Evolutionary conservation across 2,888 invertebrate species (phyloP).

Genomic region (Yponomeuta plumbellus): DNA sequence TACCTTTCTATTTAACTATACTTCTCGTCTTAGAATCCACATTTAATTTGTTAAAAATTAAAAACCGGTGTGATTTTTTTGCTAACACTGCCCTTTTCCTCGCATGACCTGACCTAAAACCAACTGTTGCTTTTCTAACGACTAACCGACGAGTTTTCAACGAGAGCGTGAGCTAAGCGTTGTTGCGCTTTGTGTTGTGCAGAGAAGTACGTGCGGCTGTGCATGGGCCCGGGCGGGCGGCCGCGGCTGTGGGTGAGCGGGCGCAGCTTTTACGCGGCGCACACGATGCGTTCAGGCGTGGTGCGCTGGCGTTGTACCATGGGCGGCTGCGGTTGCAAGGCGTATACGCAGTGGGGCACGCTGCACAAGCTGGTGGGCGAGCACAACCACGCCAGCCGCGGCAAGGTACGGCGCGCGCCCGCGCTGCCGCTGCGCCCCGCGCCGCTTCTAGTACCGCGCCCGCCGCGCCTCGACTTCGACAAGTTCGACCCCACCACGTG

Average conservation of each 20-base stretch:
- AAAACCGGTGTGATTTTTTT: background rate
- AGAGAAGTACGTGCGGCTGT: constrained; percentile 47
- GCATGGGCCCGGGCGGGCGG: constrained; percentile 66
- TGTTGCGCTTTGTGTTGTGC: background rate
- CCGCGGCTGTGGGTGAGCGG: constrained; percentile 69
- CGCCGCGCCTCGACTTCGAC: constrained; percentile 54
- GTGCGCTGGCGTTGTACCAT: constrained; percentile 71
- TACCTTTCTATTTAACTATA: background rate
- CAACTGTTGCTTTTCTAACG: background rate
- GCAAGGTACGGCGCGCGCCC: constrained; percentile 8
- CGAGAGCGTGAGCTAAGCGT: background rate
- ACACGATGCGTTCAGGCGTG: constrained; percentile 69
- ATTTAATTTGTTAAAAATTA: background rate
- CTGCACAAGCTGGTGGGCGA: constrained; percentile 67
- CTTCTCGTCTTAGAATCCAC: background rate
- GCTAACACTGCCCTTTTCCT: background rate
- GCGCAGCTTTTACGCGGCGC: constrained; percentile 69
- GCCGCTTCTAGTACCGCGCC: constrained; percentile 35
- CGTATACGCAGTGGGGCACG: constrained; percentile 66
- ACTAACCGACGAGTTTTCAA: background rate
- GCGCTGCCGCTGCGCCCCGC: constrained; percentile 6
- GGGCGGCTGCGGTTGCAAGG: constrained; percentile 71
- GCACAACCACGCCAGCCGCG: constrained; percentile 63
- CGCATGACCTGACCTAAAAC: background rate
- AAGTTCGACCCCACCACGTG: constrained; percentile 65